Base-by-base conservation (phyloP, 2,113 vertebrate species). In the Meleagris gallopavo region DNA sequence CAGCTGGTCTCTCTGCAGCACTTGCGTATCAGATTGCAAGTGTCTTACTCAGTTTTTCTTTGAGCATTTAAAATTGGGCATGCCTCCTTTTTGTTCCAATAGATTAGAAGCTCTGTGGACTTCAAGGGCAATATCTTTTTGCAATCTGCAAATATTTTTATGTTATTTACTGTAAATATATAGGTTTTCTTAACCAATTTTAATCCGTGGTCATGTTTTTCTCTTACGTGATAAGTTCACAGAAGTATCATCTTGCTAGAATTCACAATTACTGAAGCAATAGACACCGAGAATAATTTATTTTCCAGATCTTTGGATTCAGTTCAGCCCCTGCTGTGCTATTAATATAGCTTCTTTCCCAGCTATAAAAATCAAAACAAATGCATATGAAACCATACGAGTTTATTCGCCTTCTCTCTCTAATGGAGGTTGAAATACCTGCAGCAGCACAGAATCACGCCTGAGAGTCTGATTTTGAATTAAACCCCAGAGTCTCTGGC, bases 361-460 rank as follows among this genome's bases (percentile, higher is more conserved):
- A 82, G 61, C 77, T 86, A 60, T 76, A 86, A 95, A 93, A 95
- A 88, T 86, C 46, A 88, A 94, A 93, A 83, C 79, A 95, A 94
- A 81, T 72, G 48, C 70, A 75, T 88, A 72, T 61, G 36, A 94
- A 96, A 72, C 65, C 15, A 27, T 74, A 25, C 67, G 11, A 71
- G 71, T 95, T 41, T 88, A 29, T 73, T 90, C 27, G 57, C 90
- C 21, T 83, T 71, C 9, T 71, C 10, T 91, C 46, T 91, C 12
- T 93, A 81, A 93, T 75, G 61, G 65, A 90, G 84, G 94, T 88
- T 78, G 79, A 94, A 95, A 90, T 90, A 95, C 69, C 73, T 90
- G 72, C 90, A 94, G 93, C 87, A 90, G 90, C 88, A 80, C 50
- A 78, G 61, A 90, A 83, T 88, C 30, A 40, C 36, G 89, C 83